Conservation (phyloP, 2,113 vertebrate species). For the Gnathonemus echidnorhynchus region DNA sequence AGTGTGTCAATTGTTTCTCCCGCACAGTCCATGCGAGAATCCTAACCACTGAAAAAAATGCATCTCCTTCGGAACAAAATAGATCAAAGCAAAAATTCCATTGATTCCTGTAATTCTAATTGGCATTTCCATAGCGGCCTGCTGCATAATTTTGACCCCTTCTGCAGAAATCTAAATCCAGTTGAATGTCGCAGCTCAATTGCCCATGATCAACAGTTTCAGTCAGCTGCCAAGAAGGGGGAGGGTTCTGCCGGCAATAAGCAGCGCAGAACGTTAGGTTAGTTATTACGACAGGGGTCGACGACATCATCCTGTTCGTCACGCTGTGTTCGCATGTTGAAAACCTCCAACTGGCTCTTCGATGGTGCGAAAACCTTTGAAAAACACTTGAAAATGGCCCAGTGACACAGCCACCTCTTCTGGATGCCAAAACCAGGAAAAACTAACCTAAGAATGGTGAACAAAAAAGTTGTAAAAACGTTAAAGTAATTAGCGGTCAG, state of each 20-base stretch:
- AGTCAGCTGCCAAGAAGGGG: background rate
- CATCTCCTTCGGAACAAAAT: background rate
- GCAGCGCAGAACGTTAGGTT: background rate
- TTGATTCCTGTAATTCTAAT: conserved; percentile 7
- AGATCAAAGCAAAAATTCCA: background rate
- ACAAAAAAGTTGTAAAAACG: background rate
- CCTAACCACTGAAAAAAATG: background rate
- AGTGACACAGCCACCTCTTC: background rate
- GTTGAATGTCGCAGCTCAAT: background rate
- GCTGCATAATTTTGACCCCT: background rate
- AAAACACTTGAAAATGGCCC: background rate
- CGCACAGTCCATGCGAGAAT: background rate
- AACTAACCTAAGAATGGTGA: background rate
- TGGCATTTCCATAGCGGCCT: background rate
- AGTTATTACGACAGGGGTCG: background rate
- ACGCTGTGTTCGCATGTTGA: background rate
- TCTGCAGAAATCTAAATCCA: conserved; percentile 6
- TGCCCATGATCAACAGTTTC: conserved; percentile 7
- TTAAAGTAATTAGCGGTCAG: background rate
- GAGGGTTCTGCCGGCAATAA: background rate
- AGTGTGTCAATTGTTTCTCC: background rate
- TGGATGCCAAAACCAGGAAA: background rate
- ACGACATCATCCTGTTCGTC: too few relatives aligned
- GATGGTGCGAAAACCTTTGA: background rate
- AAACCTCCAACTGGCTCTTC: background rate